Base-by-base conservation (phyloP, 64 coral and sea anemone genomes). In the Acropora tenuis region DNA sequence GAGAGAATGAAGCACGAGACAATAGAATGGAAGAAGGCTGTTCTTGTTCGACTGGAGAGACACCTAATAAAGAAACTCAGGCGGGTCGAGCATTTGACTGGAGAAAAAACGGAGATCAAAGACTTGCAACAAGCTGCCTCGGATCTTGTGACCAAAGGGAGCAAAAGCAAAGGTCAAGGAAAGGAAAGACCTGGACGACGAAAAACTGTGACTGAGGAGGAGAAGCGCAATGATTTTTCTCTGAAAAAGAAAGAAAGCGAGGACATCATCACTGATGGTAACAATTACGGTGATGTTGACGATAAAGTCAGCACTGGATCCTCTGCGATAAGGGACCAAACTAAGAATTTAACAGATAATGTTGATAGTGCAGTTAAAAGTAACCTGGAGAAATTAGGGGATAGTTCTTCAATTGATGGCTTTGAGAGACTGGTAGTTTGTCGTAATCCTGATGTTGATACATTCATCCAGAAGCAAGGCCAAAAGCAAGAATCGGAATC, bases 1-100 rank as follows among this genome's bases (percentile, higher is more conserved):
- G 79, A 91, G 3, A 80, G 90, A 66, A 84, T 91, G 3, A 75
- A 63, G n/a, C 76, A 77, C 3, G 90, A 91, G 48, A 59, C 80
- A 1, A 91, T 91, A 7, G 80, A 91, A 7, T 91, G 90, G 90
- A 91, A 91, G 57, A 84, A 91, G 67, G 60, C 43, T 42, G 3
- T 91, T 30, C 80, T 91, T 15, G 19, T 46, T 57, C 76, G 47
- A 41, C n/a, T 91, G 10, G 90, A 91, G 73, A 76, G 47, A 49
- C 79, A 41, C 44, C 67, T 91, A 19, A 84, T 84, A 16, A 20
- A 77, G n/a, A 91, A 84, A 84, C 44, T 91, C 12, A 83, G 72
- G 47, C 72, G 74, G 50, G 72, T 44, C 1, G 90, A 91, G 19
- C 43, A 41, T 65, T 47, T 45, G 46, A 77, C 90, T 8, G 90